Evolutionary conservation across 2,113 vertebrate genomes (phyloP).

Genomic region (Aspidoscelis tigris): DNA sequence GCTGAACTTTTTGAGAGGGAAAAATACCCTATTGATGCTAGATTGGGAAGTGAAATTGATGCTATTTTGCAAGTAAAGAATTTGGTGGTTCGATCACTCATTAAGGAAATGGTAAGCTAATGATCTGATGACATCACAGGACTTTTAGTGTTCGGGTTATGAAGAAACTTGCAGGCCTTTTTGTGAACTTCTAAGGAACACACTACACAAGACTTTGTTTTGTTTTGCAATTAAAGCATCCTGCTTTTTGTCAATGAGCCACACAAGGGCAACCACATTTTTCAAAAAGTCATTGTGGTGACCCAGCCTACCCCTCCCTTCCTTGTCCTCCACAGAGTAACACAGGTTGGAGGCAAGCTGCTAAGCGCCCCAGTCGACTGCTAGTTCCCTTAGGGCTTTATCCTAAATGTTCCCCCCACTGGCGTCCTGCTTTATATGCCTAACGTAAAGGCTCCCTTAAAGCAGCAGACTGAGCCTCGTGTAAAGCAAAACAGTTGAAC

Average conservation of each 20-base stretch:
- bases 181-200: neutral
- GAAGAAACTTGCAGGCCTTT: neutral
- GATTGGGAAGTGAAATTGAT: neutral
- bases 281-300: neutral
- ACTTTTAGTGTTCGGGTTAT: neutral
- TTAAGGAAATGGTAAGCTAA: conserved; percentile 19
- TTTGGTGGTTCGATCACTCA: neutral
- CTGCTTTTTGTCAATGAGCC: neutral
- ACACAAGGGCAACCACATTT: neutral
- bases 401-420: too few species aligned
- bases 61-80: neutral
- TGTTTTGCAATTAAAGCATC: neutral
- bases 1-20: conserved; percentile 19
- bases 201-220: neutral
- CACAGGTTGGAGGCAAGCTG: too few species aligned
- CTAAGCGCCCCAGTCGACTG: too few species aligned
- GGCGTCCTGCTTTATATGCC: too few species aligned
- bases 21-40: conserved; percentile 21
- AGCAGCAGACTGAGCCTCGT: too few species aligned
- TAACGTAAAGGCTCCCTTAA: too few species aligned
- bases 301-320: too few species aligned
- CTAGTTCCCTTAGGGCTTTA: too few species aligned
- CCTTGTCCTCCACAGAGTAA: too few species aligned
- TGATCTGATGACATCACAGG: neutral
- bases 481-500: too few species aligned